Evolutionary conservation across 2,797 vertebrate genomes (phyloP).

Genomic region (Anomalospiza imberbis): DNA sequence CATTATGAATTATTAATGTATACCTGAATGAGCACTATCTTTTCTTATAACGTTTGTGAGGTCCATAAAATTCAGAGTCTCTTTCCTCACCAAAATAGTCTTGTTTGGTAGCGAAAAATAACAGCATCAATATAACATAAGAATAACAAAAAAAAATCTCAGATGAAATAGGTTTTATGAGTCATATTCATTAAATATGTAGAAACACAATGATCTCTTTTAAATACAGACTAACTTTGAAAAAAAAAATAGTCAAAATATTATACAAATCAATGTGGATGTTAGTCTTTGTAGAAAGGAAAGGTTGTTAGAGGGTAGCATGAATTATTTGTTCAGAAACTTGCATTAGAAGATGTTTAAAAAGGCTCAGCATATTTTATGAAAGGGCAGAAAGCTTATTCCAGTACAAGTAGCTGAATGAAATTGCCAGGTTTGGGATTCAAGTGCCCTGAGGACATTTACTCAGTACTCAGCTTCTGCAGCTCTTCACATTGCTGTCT

Average conservation of each 20-base stretch:
- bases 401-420: background rate
- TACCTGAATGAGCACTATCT: slow-evolving; percentile 13
- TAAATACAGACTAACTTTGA: background rate
- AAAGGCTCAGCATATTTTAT: background rate
- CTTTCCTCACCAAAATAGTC: background rate
- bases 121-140: background rate
- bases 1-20: slow-evolving; percentile 42
- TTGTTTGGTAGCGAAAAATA: background rate
- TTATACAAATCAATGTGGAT: background rate
- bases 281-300: background rate
- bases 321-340: background rate
- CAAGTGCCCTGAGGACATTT: background rate
- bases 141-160: background rate
- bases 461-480: background rate
- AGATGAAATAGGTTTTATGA: slow-evolving; percentile 19
- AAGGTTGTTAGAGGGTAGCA: background rate
- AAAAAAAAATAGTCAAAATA: background rate
- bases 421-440: background rate
- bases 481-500: background rate
- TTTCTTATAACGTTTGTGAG: background rate
- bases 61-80: background rate
- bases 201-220: slow-evolving; percentile 9
- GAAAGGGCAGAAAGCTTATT: background rate
- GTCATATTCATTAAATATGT: slow-evolving; percentile 17
- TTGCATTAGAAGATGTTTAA: background rate